A percentile compares a stretch with the other conserved stretches of the same genome.
phyloP scores from a whole-genome alignment of 1,140 invertebrate species.

The Phenacoccus solenopsis region DNA sequence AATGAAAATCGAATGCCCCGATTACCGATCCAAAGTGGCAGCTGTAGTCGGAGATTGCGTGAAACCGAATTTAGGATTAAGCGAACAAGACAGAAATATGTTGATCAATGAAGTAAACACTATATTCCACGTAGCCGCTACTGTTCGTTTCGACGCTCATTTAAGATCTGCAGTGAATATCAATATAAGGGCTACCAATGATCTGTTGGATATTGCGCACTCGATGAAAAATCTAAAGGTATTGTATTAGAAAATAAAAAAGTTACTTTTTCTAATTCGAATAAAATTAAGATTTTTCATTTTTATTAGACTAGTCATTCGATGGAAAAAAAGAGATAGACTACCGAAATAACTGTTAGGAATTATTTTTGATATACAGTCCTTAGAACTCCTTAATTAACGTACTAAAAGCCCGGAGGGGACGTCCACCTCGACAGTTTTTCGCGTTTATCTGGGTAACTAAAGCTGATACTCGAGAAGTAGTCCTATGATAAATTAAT shows the following conservation, averaged over 20 bases:
- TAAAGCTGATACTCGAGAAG: too few relatives aligned
- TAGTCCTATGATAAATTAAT: too few relatives aligned
- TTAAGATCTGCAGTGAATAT: conserved; percentile 47
- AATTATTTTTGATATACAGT: too few relatives aligned
- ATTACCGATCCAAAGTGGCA: conserved; percentile 24
- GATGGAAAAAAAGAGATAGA: too few relatives aligned
- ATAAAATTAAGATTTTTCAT: too few relatives aligned
- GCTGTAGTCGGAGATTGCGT: conserved; percentile 43
- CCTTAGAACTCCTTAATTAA: too few relatives aligned
- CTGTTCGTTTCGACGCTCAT: conserved; percentile 75
- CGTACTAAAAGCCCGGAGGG: too few relatives aligned
- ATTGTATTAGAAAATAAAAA: too few relatives aligned
- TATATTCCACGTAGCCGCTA: conserved; percentile 71
- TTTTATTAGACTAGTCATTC: too few relatives aligned
- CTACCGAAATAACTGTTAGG: too few relatives aligned
- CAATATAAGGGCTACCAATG: conserved; percentile 46
- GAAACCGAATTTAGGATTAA: conserved; percentile 39
- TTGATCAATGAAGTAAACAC: conserved; percentile 43
- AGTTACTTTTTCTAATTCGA: conserved; percentile 9
- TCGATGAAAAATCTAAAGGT: conserved; percentile 53
- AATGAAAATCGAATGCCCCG: conserved; percentile 22
- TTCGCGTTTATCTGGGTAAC: too few relatives aligned
- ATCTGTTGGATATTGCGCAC: conserved; percentile 44
- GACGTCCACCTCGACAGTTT: too few relatives aligned
- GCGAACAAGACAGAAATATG: conserved; percentile 32